Conservation (phyloP, 37 sponge, comb jelly and placozoan genomes). For the Halichondria panicea region DNA sequence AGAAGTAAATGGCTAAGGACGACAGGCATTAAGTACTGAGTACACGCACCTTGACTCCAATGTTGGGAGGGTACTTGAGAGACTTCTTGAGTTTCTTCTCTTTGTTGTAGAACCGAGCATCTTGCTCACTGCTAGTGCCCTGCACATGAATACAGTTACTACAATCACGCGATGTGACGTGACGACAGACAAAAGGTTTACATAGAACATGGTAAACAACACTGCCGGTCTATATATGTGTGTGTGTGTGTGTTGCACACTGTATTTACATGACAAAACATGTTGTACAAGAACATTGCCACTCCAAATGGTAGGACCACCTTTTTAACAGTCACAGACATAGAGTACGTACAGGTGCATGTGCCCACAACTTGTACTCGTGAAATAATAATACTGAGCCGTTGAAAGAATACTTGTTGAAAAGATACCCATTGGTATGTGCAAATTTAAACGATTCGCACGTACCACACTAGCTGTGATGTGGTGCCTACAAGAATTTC, state of each 20-base stretch:
- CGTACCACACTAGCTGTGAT: background rate
- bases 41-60: constrained; percentile 73
- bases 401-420: no score
- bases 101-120: constrained; percentile 92
- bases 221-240: background rate
- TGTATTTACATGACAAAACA: background rate
- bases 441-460: constrained; percentile 1
- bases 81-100: constrained; percentile 87
- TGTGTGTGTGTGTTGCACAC: background rate
- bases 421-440: background rate
- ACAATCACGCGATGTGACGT: no score
- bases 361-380: no score
- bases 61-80: constrained; percentile 84
- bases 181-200: background rate
- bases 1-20: no score
- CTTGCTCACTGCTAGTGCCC: constrained; percentile 95
- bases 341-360: no score
- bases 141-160: constrained; percentile 8
- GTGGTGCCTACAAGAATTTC: no score
- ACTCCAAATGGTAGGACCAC: no score
- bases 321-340: no score
- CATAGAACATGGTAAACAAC: background rate
- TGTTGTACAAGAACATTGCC: no score
- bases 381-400: no score
- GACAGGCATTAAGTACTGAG: no score